Base-by-base conservation (phyloP, 2,797 vertebrate genomes). In the Calcarius lapponicus region DNA sequence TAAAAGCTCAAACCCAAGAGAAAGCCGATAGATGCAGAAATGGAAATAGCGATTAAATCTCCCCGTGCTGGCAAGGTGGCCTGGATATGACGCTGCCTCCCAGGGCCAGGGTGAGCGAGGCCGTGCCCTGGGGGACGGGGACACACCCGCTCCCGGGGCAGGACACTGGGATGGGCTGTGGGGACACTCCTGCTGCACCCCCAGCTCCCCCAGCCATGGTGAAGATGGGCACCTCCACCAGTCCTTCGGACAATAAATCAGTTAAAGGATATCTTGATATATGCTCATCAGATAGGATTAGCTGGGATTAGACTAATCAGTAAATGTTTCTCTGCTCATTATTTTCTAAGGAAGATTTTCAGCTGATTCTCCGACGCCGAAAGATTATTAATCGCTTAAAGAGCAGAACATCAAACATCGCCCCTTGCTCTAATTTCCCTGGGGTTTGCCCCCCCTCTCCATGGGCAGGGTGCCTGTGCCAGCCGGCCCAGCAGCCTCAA, bases 291-390 rank as follows among this genome's bases (percentile, higher is more conserved):
- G 92, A 97, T 98, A 92, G 97, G 98, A 98, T 98, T 98, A 98
- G 98, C 97, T 88, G 82, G 97, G 97, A 98, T 98, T 98, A 98
- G 97, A 98, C 97, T 98, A 98, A 98, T 98, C 98, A 98, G 98
- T 97, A 97, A 98, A 98, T 98, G 97, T 98, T 98, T 98, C 98
- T 98, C 97, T 90, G 92, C 97, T 98, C 98, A 97, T 98, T 98
- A 98, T 98, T 98, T 98, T 98, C 96, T 94, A 94, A 95, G 97
- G 96, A 98, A 98, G 97, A 98, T 98, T 98, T 98, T 97, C 97
- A 95, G 91, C 76, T 94, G 92, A 95, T 97, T 98, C 98, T 97
- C 97, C 93, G 34, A 97, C 40, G 95, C 96, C 60, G 82, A 95
- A 93, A 84, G 96, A 98, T 98, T 97, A 98, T 97, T 98, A 98